Percentiles rank a stretch among this genome's conserved stretches.
These are phyloP conservation scores for Tromatobia lineatoria DNA, from an alignment of 2,888 invertebrate species.

Conservation along the genomic window DNA sequence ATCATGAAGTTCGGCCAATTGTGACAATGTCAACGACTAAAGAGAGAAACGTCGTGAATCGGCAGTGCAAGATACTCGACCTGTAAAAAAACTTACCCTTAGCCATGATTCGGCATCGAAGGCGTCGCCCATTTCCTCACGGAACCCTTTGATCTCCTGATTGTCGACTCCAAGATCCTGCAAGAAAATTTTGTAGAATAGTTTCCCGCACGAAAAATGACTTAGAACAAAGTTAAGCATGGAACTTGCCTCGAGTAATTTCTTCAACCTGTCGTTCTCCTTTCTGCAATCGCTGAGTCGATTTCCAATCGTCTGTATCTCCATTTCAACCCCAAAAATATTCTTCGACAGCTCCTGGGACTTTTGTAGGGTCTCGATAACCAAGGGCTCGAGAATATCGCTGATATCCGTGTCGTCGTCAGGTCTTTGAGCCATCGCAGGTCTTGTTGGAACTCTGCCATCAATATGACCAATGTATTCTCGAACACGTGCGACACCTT, in stretches of 20 bases:
- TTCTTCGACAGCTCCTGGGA: conserved; percentile 75
- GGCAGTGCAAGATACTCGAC: conserved; percentile 2
- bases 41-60: conserved; percentile 12
- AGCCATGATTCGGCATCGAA: conserved; percentile 80
- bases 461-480: conserved; percentile 64
- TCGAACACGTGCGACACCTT: conserved; percentile 63
- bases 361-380: conserved; percentile 66
- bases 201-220: conserved; percentile 38
- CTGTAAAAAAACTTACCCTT: conserved; percentile 68
- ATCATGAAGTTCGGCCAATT: conserved; percentile 81
- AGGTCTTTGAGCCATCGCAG: conserved; percentile 71
- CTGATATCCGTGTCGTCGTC: conserved; percentile 56
- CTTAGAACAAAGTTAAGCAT: conserved; percentile 4
- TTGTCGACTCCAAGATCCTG: conserved; percentile 67
- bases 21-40: conserved; percentile 79
- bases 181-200: conserved; percentile 37
- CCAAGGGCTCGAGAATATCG: conserved; percentile 56
- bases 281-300: conserved; percentile 58
- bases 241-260: conserved; percentile 66
- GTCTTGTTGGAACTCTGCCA: conserved; percentile 70
- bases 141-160: conserved; percentile 58
- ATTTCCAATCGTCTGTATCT: conserved; percentile 73
- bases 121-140: conserved; percentile 62
- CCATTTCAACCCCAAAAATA: conserved; percentile 77
- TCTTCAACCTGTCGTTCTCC: conserved; percentile 68